Evolutionary conservation across 2,797 vertebrate genomes (phyloP).

Genomic region (Arrhamphus sclerolepis): DNA sequence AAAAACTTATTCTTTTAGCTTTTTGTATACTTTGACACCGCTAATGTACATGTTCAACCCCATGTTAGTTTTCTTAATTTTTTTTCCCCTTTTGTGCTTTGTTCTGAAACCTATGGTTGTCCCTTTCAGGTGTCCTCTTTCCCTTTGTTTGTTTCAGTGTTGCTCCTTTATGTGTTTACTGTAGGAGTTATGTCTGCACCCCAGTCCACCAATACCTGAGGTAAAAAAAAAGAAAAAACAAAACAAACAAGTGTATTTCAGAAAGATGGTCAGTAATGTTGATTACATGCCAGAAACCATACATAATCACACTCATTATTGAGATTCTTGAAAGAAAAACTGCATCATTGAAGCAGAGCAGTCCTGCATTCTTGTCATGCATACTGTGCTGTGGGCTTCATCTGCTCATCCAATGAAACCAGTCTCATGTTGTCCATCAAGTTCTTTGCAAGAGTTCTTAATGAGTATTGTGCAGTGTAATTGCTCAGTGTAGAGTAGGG

Average conservation of each 20-base stretch:
- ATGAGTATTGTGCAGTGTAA: neutral
- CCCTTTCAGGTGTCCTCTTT: slow-evolving; percentile 47
- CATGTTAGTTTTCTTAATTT: slow-evolving; percentile 34
- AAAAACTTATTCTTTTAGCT: too few relatives aligned
- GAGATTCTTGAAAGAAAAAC: slow-evolving; percentile 11
- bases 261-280: slow-evolving; percentile 42
- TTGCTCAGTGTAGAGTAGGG: slow-evolving; percentile 10
- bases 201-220: slow-evolving; percentile 81
- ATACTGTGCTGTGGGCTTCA: slow-evolving; percentile 16
- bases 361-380: slow-evolving; percentile 16
- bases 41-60: slow-evolving; percentile 2
- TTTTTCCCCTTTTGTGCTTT: slow-evolving; percentile 26
- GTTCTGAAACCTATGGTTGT: slow-evolving; percentile 53
- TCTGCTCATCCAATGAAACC: slow-evolving; percentile 23
- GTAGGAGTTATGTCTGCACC: slow-evolving; percentile 82
- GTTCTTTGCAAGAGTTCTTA: slow-evolving; percentile 13
- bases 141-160: slow-evolving; percentile 70
- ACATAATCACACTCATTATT: slow-evolving; percentile 50
- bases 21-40: neutral
- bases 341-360: neutral
- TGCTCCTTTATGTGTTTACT: slow-evolving; percentile 67
- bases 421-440: slow-evolving; percentile 25
- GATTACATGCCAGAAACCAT: slow-evolving; percentile 27
- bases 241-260: slow-evolving; percentile 34
- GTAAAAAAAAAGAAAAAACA: slow-evolving; percentile 69